Conservation (phyloP, 2,797 vertebrate species). For the Acanthopagrus latus region DNA sequence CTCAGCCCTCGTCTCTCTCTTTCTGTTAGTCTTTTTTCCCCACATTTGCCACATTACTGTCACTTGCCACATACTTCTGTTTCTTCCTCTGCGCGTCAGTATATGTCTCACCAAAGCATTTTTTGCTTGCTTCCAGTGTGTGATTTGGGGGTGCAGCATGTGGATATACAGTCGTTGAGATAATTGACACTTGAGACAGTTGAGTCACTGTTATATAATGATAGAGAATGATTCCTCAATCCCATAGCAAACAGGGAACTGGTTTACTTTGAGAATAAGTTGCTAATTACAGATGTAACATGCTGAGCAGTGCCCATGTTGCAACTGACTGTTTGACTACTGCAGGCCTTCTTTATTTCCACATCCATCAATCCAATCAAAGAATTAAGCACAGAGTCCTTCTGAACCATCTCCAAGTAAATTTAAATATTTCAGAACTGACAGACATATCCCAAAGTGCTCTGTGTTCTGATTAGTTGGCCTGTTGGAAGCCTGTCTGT, state of each 20-base stretch:
- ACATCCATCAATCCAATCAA: neutral
- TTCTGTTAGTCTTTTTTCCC: constrained; percentile 9
- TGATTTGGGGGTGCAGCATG: neutral
- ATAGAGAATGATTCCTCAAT: neutral
- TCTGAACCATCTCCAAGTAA: neutral
- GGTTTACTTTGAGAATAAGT: neutral
- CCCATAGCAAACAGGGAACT: neutral
- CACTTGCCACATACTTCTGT: constrained; percentile 4
- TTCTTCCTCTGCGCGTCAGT: constrained; percentile 2
- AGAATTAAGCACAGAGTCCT: neutral
- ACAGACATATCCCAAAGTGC: neutral
- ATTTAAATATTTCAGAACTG: too few species aligned
- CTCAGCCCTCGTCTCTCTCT: constrained; percentile 24
- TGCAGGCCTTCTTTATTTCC: neutral
- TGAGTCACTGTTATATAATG: neutral
- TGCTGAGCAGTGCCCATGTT: neutral
- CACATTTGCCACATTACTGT: constrained; percentile 7
- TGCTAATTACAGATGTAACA: neutral
- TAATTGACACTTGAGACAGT: neutral
- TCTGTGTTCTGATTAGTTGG: neutral
- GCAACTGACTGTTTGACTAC: neutral
- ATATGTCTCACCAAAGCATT: constrained; percentile 8
- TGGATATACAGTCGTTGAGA: neutral
- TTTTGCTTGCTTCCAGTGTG: neutral
- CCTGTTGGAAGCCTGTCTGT: neutral